phyloP scores from a whole-genome alignment of 2,888 invertebrate species.

The Oscheius onirici region DNA sequence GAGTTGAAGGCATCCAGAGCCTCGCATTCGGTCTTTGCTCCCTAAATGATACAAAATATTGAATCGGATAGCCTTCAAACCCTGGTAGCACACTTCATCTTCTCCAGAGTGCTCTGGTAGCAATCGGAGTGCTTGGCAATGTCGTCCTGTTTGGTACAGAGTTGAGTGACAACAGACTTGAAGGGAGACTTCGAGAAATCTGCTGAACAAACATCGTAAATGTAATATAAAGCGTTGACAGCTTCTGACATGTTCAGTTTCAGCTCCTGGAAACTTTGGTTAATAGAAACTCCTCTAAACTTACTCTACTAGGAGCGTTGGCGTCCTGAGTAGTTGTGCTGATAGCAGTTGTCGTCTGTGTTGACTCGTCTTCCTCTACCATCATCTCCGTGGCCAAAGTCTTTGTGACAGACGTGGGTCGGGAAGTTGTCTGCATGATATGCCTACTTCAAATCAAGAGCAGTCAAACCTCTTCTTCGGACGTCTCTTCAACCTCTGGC shows the following conservation, averaged over 20 bases:
- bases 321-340: background rate
- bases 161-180: conserved; percentile 35
- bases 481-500: conserved; percentile 19
- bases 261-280: conserved; percentile 7
- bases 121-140: conserved; percentile 57
- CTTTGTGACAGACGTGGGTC: background rate
- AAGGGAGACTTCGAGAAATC: conserved; percentile 46
- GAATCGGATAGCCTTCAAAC: conserved; percentile 7
- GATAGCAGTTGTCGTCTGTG: background rate
- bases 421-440: background rate
- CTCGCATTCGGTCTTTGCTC: conserved; percentile 50
- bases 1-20: conserved; percentile 64
- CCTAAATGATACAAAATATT: conserved; percentile 7
- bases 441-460: no score
- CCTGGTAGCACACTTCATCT: conserved; percentile 52
- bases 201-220: conserved; percentile 54
- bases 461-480: background rate
- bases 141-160: conserved; percentile 56
- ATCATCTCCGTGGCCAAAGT: conserved; percentile 23
- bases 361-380: conserved; percentile 4
- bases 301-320: background rate
- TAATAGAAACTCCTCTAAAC: background rate
- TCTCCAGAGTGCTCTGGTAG: conserved; percentile 55
- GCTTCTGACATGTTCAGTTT: conserved; percentile 53
- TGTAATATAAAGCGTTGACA: conserved; percentile 56